These are phyloP conservation scores for Vultur gryphus DNA, from an alignment of 2,797 vertebrate genomes.

Conservation along the genomic window DNA sequence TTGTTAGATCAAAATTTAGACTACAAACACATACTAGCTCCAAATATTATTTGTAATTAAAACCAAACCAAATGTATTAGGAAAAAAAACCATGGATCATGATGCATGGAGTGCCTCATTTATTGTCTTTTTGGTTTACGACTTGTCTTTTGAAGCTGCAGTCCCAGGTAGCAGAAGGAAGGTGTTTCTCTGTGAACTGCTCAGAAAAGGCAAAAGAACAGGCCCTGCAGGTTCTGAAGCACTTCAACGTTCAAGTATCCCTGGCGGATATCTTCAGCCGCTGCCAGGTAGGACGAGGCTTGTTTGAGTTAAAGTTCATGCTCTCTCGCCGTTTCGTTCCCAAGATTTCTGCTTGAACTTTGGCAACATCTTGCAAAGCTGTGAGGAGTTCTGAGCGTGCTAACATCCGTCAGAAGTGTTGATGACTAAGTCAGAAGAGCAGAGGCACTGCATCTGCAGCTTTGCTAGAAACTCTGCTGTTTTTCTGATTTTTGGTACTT, in stretches of 20 bases:
- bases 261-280: slow-evolving; percentile 84
- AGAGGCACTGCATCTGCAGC: not conserved
- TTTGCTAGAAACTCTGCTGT: not conserved
- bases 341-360: not conserved
- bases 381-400: not conserved
- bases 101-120: not conserved
- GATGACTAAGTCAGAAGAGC: not conserved
- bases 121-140: not conserved
- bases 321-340: fast-evolving
- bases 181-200: slow-evolving; percentile 82
- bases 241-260: slow-evolving; percentile 82
- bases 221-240: slow-evolving; percentile 79
- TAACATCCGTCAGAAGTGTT: not conserved
- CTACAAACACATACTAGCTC: not conserved
- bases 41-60: not conserved
- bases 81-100: fast-evolving
- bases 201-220: slow-evolving; percentile 85
- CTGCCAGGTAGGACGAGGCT: slow-evolving; percentile 82
- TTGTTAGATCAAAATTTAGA: not conserved
- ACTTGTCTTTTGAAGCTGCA: slow-evolving; percentile 72
- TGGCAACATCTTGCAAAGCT: not conserved
- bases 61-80: not conserved
- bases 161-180: slow-evolving; percentile 85
- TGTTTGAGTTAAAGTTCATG: not conserved
- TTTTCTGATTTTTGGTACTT: not conserved